Percentiles rank a stretch among this genome's conserved stretches.
These are phyloP conservation scores for Platalea minor DNA, from an alignment of 2,797 vertebrate species.

Conservation along the genomic window DNA sequence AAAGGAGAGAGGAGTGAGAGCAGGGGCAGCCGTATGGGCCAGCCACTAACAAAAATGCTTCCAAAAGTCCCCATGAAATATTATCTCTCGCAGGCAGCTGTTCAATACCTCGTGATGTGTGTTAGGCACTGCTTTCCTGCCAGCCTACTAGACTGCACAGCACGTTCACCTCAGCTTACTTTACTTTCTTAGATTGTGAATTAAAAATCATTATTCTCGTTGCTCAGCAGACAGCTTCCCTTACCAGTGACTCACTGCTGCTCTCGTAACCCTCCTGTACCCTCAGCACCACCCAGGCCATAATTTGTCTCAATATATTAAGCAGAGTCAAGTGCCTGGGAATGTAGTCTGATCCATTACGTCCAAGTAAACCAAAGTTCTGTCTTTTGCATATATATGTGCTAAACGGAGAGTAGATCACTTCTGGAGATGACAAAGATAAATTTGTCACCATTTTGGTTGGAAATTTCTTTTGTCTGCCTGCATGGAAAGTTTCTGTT, in stretches of 20 bases:
- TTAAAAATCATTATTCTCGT: not conserved
- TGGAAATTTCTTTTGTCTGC: not conserved
- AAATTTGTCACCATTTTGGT: not conserved
- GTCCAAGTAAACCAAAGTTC: not conserved
- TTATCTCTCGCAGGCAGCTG: constrained; percentile 40
- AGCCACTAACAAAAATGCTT: not conserved
- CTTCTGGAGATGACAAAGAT: not conserved
- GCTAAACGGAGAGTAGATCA: not conserved
- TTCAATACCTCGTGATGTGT: not conserved
- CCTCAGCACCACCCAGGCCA: not conserved
- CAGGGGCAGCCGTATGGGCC: not conserved
- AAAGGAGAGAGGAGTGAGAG: not conserved
- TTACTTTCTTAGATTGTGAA: not conserved
- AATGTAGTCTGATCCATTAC: not conserved
- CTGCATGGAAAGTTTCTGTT: not conserved
- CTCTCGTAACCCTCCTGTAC: not conserved
- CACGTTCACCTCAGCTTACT: not conserved
- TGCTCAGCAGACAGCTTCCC: not conserved
- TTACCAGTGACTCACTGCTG: not conserved
- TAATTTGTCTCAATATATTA: not conserved
- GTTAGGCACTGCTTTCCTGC: not conserved
- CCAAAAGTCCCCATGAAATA: constrained; percentile 42
- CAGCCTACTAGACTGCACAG: not conserved
- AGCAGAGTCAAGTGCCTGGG: not conserved
- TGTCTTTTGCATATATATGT: not conserved